Conservation (phyloP, 1,140 invertebrate species). For the Chrysopa pallens region DNA sequence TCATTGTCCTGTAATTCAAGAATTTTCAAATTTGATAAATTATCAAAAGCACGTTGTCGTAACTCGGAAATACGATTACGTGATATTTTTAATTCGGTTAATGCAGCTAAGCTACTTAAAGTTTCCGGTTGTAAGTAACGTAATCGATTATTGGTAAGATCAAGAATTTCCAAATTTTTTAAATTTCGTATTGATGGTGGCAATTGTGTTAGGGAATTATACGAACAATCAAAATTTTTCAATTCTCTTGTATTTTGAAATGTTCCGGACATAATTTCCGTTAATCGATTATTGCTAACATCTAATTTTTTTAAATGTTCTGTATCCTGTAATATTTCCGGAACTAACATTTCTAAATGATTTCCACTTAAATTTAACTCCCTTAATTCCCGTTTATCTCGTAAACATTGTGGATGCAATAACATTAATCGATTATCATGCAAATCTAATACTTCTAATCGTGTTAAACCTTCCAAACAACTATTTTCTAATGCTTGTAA, state of each 20-base stretch:
- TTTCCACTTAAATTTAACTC: slow-evolving; percentile 60
- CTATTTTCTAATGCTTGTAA: slow-evolving; percentile 47
- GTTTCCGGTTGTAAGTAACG: slow-evolving; percentile 44
- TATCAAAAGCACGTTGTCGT: slow-evolving; percentile 47
- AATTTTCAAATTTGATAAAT: slow-evolving; percentile 46
- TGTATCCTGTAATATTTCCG: slow-evolving; percentile 46
- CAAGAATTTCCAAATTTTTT: slow-evolving; percentile 44
- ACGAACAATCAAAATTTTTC: slow-evolving; percentile 54
- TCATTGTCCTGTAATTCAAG: slow-evolving; percentile 70
- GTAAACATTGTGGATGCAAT: slow-evolving; percentile 46
- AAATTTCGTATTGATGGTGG: slow-evolving; percentile 48
- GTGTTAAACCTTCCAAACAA: slow-evolving; percentile 47
- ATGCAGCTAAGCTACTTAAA: slow-evolving; percentile 41
- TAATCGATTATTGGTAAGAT: slow-evolving; percentile 66
- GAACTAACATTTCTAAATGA: slow-evolving; percentile 46
- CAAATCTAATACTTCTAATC: slow-evolving; percentile 56
- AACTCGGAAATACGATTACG: slow-evolving; percentile 58
- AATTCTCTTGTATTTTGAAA: slow-evolving; percentile 48
- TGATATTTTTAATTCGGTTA: slow-evolving; percentile 46
- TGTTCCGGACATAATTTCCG: slow-evolving; percentile 40
- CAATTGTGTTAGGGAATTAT: slow-evolving; percentile 56
- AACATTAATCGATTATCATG: slow-evolving; percentile 52
- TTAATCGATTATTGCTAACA: slow-evolving; percentile 58
- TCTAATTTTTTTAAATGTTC: slow-evolving; percentile 44
- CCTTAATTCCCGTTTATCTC: slow-evolving; percentile 37